Percentiles rank a stretch among this genome's conserved stretches.
Conservation (phyloP, 2,113 vertebrate genomes). For the Misgurnus anguillicaudatus region DNA sequence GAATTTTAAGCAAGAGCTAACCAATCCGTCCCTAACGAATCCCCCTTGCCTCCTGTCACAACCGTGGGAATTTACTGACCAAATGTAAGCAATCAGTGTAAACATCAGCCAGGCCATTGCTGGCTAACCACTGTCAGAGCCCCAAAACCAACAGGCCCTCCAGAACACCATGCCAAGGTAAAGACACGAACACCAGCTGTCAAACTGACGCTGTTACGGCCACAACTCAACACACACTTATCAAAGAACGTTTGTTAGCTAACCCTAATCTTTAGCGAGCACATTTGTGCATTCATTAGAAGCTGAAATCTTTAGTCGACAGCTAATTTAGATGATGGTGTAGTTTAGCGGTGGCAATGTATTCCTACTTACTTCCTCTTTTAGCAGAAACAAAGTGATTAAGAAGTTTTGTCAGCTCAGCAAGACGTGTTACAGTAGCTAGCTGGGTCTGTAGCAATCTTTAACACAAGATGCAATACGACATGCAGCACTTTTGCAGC, state of each 20-base stretch:
- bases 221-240: constrained; percentile 17
- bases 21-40: neutral
- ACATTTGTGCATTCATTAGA: neutral
- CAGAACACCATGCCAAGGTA: constrained; percentile 39
- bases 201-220: neutral
- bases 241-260: constrained; percentile 16
- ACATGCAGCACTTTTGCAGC: neutral
- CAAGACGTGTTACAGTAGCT: neutral
- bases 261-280: neutral
- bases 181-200: constrained; percentile 39
- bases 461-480: constrained; percentile 6
- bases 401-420: neutral
- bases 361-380: neutral
- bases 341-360: neutral
- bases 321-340: constrained; percentile 17
- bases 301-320: constrained; percentile 23
- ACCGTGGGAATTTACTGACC: constrained; percentile 42
- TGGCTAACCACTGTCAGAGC: constrained; percentile 38
- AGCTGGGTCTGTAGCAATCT: neutral
- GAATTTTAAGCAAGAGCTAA: constrained; percentile 11
- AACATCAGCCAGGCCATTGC: constrained; percentile 21
- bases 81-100: constrained; percentile 33
- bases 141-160: constrained; percentile 53
- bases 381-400: neutral
- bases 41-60: constrained; percentile 12